Percentiles rank a stretch among this genome's conserved stretches.
Evolutionary conservation across 1,140 invertebrate species (phyloP).

Genomic region (Hyposmocoma kahamanoa): DNA sequence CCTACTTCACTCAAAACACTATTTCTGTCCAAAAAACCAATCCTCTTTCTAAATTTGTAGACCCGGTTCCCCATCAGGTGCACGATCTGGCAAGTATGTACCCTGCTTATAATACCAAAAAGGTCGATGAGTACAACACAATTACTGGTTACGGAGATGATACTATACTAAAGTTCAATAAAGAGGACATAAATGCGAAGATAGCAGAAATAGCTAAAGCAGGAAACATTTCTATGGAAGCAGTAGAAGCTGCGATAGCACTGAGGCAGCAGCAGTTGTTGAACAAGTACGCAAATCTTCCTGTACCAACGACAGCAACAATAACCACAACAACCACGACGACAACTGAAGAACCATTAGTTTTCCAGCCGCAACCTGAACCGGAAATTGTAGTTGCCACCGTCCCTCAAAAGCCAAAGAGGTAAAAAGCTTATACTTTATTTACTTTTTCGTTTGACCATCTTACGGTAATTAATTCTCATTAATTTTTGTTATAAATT

Average conservation of each 20-base stretch:
- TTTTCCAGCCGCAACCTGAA: slow-evolving; percentile 54
- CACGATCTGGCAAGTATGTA: slow-evolving; percentile 49
- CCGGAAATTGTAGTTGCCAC: slow-evolving; percentile 46
- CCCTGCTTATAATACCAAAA: slow-evolving; percentile 54
- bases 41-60: slow-evolving; percentile 69
- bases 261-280: slow-evolving; percentile 80
- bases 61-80: slow-evolving; percentile 57
- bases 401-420: slow-evolving; percentile 48
- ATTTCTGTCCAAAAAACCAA: slow-evolving; percentile 45
- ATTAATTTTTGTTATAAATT: not conserved
- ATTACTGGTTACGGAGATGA: slow-evolving; percentile 64
- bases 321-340: slow-evolving; percentile 69
- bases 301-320: slow-evolving; percentile 63
- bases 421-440: slow-evolving; percentile 24
- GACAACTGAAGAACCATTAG: slow-evolving; percentile 39
- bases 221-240: slow-evolving; percentile 83
- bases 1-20: slow-evolving; percentile 23
- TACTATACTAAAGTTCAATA: slow-evolving; percentile 51
- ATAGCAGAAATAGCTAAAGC: slow-evolving; percentile 73
- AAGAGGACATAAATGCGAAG: slow-evolving; percentile 65
- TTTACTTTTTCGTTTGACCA: not conserved
- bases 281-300: slow-evolving; percentile 72
- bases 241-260: slow-evolving; percentile 81
- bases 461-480: not conserved
- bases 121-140: slow-evolving; percentile 66